A percentile compares a stretch with the other conserved stretches of the same genome.
Evolutionary conservation across 2,113 vertebrate genomes (phyloP).

Genomic region (Thunnus maccoyii): DNA sequence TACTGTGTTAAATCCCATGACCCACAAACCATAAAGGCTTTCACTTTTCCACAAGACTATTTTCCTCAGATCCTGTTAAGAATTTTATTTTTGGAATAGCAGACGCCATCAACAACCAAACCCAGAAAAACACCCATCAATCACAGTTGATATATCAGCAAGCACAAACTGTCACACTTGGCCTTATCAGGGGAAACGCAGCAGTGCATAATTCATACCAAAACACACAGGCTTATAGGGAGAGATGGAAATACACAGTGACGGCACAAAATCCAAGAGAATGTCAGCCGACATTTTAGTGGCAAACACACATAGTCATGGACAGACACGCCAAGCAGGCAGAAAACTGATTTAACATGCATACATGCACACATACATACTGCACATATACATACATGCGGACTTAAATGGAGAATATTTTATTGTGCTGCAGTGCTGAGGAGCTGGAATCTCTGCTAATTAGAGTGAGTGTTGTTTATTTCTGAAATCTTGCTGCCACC

Average conservation of each 20-base stretch:
- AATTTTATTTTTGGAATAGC: neutral
- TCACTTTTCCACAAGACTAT: neutral
- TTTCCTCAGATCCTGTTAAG: neutral
- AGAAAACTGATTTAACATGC: neutral
- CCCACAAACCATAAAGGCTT: neutral
- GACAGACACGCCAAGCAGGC: neutral
- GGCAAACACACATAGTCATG: neutral
- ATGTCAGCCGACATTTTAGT: neutral
- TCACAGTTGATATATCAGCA: constrained; percentile 22
- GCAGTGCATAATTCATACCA: constrained; percentile 35
- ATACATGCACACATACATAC: neutral
- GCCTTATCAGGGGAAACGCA: constrained; percentile 40
- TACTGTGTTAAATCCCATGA: neutral
- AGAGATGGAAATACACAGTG: constrained; percentile 10
- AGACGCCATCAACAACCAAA: constrained; percentile 4
- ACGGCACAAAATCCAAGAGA: constrained; percentile 2
- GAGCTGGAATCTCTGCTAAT: constrained; percentile 9
- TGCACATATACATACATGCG: no score
- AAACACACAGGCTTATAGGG: neutral
- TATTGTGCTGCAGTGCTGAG: neutral
- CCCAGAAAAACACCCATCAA: constrained; percentile 29
- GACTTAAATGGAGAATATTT: neutral
- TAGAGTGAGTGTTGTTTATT: neutral
- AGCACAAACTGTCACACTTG: constrained; percentile 17
- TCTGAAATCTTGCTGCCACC: neutral